These are phyloP conservation scores for Hemicentrotus pulcherrimus DNA, from an alignment of 35 echinoderm and acorn worm genomes.

Conservation along the genomic window DNA sequence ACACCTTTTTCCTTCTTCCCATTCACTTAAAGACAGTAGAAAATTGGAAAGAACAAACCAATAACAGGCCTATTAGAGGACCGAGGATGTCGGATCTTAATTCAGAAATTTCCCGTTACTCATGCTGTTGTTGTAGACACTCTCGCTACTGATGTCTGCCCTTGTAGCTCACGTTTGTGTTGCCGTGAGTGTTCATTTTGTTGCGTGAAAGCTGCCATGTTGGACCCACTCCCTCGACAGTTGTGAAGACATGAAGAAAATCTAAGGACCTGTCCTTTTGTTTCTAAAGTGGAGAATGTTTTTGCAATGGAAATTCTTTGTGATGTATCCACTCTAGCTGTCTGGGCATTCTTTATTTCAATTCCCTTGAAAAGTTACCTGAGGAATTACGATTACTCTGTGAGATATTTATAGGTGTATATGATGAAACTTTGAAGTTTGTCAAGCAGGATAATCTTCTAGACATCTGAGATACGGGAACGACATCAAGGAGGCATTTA, in stretches of 20 bases:
- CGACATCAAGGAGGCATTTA: not conserved
- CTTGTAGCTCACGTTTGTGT: not conserved
- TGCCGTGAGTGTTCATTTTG: not conserved
- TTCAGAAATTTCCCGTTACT: conserved; percentile 26
- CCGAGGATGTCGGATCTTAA: conserved; percentile 22
- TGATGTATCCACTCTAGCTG: not conserved
- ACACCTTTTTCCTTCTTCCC: not conserved
- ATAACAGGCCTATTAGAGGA: conserved; percentile 10
- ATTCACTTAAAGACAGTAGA: not conserved
- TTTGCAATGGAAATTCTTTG: not conserved
- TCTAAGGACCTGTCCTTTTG: not conserved
- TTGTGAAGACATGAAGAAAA: not conserved
- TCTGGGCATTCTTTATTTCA: not conserved
- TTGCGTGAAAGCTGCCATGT: not conserved
- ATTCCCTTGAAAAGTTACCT: not conserved
- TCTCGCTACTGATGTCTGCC: not conserved
- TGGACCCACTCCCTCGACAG: not conserved
- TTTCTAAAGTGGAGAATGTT: not conserved
- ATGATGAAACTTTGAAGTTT: not conserved
- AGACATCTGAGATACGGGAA: not conserved
- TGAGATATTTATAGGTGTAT: not conserved
- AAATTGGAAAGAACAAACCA: not conserved
- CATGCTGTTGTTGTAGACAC: conserved; percentile 6
- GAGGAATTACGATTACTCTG: not conserved
- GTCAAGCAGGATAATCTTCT: not conserved